Base-by-base conservation (phyloP, 2,888 invertebrate genomes). In the Andrena bucephala region DNA sequence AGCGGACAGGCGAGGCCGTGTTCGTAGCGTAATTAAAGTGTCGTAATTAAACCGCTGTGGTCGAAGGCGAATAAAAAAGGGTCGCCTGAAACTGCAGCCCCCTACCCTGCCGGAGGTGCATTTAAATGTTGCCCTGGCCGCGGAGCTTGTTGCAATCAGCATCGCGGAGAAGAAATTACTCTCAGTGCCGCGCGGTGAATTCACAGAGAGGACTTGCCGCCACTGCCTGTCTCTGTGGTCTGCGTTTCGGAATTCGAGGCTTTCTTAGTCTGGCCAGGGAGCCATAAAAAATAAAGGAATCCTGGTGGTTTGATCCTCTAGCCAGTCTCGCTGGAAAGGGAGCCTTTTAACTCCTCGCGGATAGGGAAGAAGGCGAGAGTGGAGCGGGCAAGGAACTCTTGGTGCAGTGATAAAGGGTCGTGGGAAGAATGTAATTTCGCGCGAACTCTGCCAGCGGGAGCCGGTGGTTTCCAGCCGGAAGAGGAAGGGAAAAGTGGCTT, bases 31-130 rank as follows among this genome's bases (percentile, higher is more conserved):
- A 87, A 87, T 87, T 87, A 87, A 85, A 77, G 81, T 65, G 66
- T 66, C 74, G 75, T 84, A 87, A 87, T 87, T 88, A 88, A 86
- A 82, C 50, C 80, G 52, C 67, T 10, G 57, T 78, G 73, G 79
- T 65, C 63, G 73, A 68, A 79, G 59, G 48, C 29, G 42, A 59
- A 66, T 68, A 78, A 81, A 79, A 76, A 54, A 71, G 74, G 63
- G 67, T 73, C 65, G 57, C 54, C 59, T 31, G 62, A 62, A 75
- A 67, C 50, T 54, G 60, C 66, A 31, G 63, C 42, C 67, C 48
- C 27, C 13, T 42, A 13, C 42, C 42, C 42, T 42, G 42, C 0
- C 27, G 20, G 33, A 33, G 24, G 63, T 54, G 52, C 50, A 33
- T 81, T 13, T 81, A 54, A 72, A 72, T 33, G 48, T 71, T 62